phyloP scores from a whole-genome alignment of 92 coral and sea anemone genomes.

The Blastomussa wellsi region DNA sequence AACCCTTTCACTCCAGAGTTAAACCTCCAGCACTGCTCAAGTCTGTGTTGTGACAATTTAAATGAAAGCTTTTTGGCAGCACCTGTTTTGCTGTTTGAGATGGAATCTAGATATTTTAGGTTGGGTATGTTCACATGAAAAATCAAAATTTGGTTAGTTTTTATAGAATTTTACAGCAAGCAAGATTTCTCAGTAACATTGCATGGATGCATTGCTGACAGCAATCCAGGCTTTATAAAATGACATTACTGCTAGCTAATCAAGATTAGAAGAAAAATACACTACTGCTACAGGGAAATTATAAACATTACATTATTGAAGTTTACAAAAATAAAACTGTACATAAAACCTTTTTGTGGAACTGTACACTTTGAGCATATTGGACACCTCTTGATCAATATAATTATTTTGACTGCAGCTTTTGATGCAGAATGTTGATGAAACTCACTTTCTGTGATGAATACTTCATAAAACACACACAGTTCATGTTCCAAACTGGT shows the following conservation, averaged over 20 bases:
- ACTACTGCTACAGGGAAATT: not conserved
- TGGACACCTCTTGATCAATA: constrained; percentile 16
- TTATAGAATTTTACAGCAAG: not conserved
- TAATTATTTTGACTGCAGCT: constrained; percentile 23
- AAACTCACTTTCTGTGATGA: not conserved
- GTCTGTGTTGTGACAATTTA: not conserved
- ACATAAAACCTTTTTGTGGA: constrained; percentile 23
- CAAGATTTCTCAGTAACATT: not conserved
- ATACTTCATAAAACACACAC: not conserved
- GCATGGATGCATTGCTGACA: not conserved
- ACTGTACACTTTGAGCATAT: constrained; percentile 7
- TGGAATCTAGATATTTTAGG: not conserved
- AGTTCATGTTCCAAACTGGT: constrained; percentile 9
- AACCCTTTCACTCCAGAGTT: not conserved
- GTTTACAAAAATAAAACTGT: constrained; percentile 35
- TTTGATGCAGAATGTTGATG: constrained; percentile 1
- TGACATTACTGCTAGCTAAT: not conserved
- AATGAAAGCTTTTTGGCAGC: not conserved
- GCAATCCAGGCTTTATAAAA: not conserved
- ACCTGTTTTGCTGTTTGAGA: not conserved
- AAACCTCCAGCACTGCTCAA: not conserved
- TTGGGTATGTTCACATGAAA: not conserved
- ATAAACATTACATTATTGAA: not conserved
- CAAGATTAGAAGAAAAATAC: not conserved
- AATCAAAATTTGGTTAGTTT: not conserved